phyloP scores from a whole-genome alignment of 1,140 invertebrate genomes.

The Drosophila punjabiensis region DNA sequence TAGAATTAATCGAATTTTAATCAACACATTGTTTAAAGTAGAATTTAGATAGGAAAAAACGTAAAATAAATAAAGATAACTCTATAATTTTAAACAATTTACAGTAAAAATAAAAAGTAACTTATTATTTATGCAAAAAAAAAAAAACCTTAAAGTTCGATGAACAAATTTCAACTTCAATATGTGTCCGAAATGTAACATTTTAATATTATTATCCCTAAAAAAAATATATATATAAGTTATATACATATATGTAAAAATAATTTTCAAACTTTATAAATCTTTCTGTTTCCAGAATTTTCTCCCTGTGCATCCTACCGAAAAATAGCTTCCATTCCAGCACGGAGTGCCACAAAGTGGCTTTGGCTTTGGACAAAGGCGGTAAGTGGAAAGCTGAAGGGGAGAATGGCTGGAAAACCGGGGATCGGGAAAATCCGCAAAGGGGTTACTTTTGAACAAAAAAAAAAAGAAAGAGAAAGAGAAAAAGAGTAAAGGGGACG shows the following conservation, averaged over 20 bases:
- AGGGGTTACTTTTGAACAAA: conserved; percentile 19
- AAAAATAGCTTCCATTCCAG: conserved; percentile 17
- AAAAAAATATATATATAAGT: not conserved
- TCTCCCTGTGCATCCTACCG: not conserved
- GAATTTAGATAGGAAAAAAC: too few relatives aligned
- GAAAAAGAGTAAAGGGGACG: not conserved
- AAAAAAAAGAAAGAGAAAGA: not conserved
- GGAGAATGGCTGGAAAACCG: conserved; percentile 12
- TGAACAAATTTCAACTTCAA: too few relatives aligned
- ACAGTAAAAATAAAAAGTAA: too few relatives aligned
- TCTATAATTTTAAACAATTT: too few relatives aligned
- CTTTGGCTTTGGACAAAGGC: conserved; percentile 41
- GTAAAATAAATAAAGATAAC: too few relatives aligned
- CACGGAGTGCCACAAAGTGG: conserved; percentile 51
- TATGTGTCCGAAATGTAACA: not conserved
- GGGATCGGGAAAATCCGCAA: conserved; percentile 14
- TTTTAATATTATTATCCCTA: too few relatives aligned
- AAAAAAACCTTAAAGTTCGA: too few relatives aligned
- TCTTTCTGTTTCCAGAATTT: not conserved
- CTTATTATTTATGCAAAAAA: too few relatives aligned
- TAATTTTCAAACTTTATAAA: not conserved
- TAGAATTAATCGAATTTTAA: too few relatives aligned
- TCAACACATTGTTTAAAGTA: too few relatives aligned
- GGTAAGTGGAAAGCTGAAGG: conserved; percentile 13
- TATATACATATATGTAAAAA: too few relatives aligned